Base-by-base conservation (phyloP, 30 jellyfish, hydroid and myxozoan genomes). In the Cassiopea andromeda region DNA sequence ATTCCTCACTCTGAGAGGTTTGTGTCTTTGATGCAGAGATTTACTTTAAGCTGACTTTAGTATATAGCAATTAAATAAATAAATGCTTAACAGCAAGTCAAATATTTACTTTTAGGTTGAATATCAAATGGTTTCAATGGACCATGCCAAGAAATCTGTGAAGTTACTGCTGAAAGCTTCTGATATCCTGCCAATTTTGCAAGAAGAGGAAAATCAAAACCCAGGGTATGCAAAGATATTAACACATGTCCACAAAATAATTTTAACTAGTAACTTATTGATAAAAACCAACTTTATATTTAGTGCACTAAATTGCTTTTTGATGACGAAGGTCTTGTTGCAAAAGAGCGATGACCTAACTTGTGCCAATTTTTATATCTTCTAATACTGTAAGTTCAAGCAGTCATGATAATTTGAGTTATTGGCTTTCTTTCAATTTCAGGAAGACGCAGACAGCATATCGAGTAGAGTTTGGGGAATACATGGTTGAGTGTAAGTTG, bases 391-490 rank as follows among this genome's bases (percentile, higher is more conserved):
- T 27, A 27, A 0, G 38, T 27, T 27, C 38, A 27, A 27, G 0
- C 38, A 27, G 38, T 27, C 38, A 27, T 27, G 0, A 14, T 46
- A 4, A 43, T 4, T 68, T 68, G 6, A 74, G 7, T 9, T n/a
- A 12, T 43, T 18, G n/a, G 16, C 57, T 57, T n/a, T 80, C 4
- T 16, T 44, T 1, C 2, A 15, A 70, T 54, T 71, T 19, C 80
- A 91, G 98, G 73, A 64, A 84, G 68, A 94, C 97, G 9, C 95
- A 89, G 54, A 94, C 98, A 7, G 98, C 97, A 46, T 94, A 96
- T 84, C 91, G 98, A 44, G 97, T 94, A 13, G 98, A 94, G 77
- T 48, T 94, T 83, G 85, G 97, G n/a, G 98, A 92, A 67, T 92
- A 46, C 80, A 92, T 92, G 98, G 73, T 92, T 82, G 98, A 92